Base-by-base conservation (phyloP, 37 sponge, comb jelly and placozoan genomes). In the Aplysina aerophoba region DNA sequence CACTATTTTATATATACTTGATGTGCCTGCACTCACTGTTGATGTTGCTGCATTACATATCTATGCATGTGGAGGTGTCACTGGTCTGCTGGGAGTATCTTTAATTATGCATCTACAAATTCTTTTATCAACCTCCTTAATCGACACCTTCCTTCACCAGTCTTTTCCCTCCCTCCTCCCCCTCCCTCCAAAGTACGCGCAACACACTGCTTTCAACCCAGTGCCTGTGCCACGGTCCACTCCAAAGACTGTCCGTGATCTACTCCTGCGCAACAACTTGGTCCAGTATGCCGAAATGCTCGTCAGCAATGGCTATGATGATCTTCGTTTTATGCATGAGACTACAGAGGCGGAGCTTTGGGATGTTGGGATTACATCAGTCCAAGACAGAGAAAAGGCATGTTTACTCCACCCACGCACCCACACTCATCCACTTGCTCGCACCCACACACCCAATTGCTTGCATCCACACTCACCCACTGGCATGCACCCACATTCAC, bases 241-340 rank as follows among this genome's bases (percentile, higher is more conserved):
- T 22, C 33, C 75, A 0, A 86, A 66, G 6, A 73, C 79, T 0
- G 81, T 93, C 25, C 75, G 68, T 4, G 65, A 73, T 6, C 83
- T 93, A 0, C 78, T 93, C 0, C 22, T 24, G 15, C 13, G 36
- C 19, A 58, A 90, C 61, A 83, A 83, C 22, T 50, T 90, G 73
- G 75, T 58, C 50, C 85, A 88, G 19, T 90, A 67, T 63, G 15
- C 80, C 14, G 63, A 88, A 15, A 5, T 50, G 20, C 73, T 93
- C 73, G 66, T 90, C 37, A 44, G 44, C 28, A 90, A 88, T 85
- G 94, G 94, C 0, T 93, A 86, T 25, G 94, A 93, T 60, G 88
- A 89, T 38, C 44, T 88, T 0, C 84, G 82, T 1, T 93, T 87
- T 38, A 36, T 93, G 22, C 34, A 59, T 22, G 94, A 93, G 14